Base-by-base conservation (phyloP, 2,888 invertebrate genomes). In the Drosophila falleni region DNA sequence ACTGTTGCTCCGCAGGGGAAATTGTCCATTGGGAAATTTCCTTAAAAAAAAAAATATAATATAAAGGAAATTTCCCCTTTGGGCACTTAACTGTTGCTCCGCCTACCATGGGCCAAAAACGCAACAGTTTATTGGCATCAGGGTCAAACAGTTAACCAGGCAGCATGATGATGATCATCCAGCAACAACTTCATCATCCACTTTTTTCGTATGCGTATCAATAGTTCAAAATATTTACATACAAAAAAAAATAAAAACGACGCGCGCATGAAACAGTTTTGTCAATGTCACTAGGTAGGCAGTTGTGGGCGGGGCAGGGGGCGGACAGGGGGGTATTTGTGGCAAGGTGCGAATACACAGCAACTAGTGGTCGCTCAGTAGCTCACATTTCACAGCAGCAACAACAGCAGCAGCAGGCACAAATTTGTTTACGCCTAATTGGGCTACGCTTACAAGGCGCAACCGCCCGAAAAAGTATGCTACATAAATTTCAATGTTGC, bases 371-470 rank as follows among this genome's bases (percentile, higher is more conserved):
- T 71, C 70, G 62, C 42, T 66, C 62, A 61, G 63, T 81, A 55
- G 39, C 54, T 71, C 61, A 50, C 49, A 69, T 80, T 55, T 55
- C 82, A 47, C 71, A 61, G 69, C 63, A 73, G 67, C 44, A 64
- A 9, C 19, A 31, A 13, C 49, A 70, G n/a, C 59, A 42, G 33
- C 37, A 47, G 56, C 68, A 59, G 68, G 54, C 29, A 71, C 78
- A 83, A 79, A 85, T 79, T 86, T 87, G 82, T 85, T 89, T 88
- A 86, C 87, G 89, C 89, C 80, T 86, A 86, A 86, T 86, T 86
- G 86, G 86, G 74, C 78, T 86, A 77, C 80, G 78, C 73, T 80
- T 86, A 89, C 82, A 88, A 62, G 64, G 69, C 41, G 55, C 59
- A 66, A 31, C 63, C 55, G 54, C 59, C 69, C 61, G 50, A 60